Evolutionary conservation across 2,797 vertebrate species (phyloP).

Genomic region (Oryzias sinensis): DNA sequence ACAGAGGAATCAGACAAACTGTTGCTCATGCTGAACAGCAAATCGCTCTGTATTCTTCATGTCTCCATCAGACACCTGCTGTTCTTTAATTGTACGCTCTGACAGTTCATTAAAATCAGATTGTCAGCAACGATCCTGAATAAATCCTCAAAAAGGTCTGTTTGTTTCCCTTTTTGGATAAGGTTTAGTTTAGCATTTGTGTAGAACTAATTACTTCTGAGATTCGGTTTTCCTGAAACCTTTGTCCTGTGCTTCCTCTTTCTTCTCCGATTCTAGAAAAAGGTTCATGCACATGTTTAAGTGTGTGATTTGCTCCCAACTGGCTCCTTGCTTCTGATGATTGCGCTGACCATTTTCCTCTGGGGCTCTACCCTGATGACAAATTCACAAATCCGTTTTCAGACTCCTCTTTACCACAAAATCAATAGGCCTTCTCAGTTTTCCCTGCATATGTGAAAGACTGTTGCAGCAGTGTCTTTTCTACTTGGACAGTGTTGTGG

Average conservation of each 20-base stretch:
- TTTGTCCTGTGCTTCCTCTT: slow-evolving; percentile 28
- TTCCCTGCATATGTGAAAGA: slow-evolving; percentile 39
- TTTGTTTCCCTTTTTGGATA: slow-evolving; percentile 28
- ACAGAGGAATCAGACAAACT: slow-evolving; percentile 35
- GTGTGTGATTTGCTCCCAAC: slow-evolving; percentile 45
- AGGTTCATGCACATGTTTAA: slow-evolving; percentile 34
- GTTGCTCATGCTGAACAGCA: slow-evolving; percentile 13
- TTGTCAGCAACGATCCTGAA: slow-evolving; percentile 24
- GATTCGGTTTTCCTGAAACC: slow-evolving; percentile 28
- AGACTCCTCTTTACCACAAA: slow-evolving; percentile 62
- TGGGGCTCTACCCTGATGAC: slow-evolving; percentile 57
- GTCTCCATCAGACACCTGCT: slow-evolving; percentile 59
- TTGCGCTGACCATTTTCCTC: slow-evolving; percentile 61
- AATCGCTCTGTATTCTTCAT: slow-evolving; percentile 28
- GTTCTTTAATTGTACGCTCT: slow-evolving; percentile 44
- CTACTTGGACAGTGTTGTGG: slow-evolving; percentile 7
- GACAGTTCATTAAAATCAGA: slow-evolving; percentile 38
- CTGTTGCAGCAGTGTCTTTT: slow-evolving; percentile 26
- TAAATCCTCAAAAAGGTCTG: slow-evolving; percentile 15
- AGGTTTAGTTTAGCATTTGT: slow-evolving; percentile 10
- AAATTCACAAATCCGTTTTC: slow-evolving; percentile 67
- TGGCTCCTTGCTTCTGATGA: slow-evolving; percentile 55
- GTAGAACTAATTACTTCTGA: slow-evolving; percentile 35
- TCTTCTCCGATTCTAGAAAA: slow-evolving; percentile 50
- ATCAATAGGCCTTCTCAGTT: slow-evolving; percentile 63